Evolutionary conservation across 2,113 vertebrate genomes (phyloP).

Genomic region (Tragelaphus imberbis): DNA sequence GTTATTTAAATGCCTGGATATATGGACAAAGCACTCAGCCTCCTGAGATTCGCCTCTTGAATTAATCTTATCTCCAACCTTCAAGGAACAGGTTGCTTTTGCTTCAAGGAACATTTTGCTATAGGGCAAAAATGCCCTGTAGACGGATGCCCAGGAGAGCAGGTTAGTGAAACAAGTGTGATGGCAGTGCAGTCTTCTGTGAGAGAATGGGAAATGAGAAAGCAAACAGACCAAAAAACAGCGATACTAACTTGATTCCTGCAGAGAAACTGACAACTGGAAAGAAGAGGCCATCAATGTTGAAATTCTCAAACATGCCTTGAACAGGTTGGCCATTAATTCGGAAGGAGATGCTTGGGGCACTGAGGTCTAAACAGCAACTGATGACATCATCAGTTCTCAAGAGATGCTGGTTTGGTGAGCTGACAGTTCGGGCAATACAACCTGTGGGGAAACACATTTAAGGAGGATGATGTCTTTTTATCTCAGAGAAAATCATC

Average conservation of each 20-base stretch:
- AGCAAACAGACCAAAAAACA: neutral
- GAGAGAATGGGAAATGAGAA: neutral
- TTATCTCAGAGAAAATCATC: neutral
- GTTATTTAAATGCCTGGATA: neutral
- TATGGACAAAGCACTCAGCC: neutral
- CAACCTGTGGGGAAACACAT: constrained; percentile 81
- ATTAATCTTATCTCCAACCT: neutral
- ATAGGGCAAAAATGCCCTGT: neutral
- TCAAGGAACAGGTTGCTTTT: neutral
- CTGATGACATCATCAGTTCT: constrained; percentile 93
- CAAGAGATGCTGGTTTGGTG: constrained; percentile 92
- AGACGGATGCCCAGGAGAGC: constrained; percentile 12
- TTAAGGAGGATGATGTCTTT: neutral
- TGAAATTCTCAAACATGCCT: constrained; percentile 99
- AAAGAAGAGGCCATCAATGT: constrained; percentile 94
- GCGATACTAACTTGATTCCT: constrained; percentile 91
- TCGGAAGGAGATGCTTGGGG: constrained; percentile 95
- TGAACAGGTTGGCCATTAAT: constrained; percentile 98
- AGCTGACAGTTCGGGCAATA: constrained; percentile 90
- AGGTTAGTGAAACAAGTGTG: neutral
- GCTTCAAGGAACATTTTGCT: neutral
- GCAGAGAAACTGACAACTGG: constrained; percentile 96
- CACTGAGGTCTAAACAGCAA: constrained; percentile 95
- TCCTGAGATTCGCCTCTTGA: too few relatives aligned
- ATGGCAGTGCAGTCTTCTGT: neutral